phyloP scores from a whole-genome alignment of 2,797 vertebrate species.

The Myioborus miniatus region DNA sequence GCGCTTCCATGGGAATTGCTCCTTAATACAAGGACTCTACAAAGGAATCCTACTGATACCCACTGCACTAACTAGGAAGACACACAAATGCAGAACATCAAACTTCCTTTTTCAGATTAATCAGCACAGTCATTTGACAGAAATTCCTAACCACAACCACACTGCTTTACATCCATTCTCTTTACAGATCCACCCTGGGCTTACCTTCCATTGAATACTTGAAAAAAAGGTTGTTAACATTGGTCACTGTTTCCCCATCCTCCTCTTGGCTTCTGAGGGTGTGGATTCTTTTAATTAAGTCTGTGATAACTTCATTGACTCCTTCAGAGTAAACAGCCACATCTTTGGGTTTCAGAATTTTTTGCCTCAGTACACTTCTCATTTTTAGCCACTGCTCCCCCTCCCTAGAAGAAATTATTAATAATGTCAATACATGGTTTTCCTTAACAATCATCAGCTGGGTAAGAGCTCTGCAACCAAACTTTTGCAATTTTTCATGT shows the following conservation, averaged over 20 bases:
- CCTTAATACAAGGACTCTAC: not conserved
- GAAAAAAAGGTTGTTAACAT: constrained; percentile 93
- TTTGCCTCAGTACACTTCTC: constrained; percentile 90
- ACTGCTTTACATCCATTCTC: not conserved
- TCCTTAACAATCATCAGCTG: not conserved
- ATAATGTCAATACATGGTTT: not conserved
- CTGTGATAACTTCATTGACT: constrained; percentile 85
- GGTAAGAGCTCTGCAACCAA: not conserved
- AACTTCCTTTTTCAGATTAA: not conserved
- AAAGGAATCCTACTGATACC: not conserved
- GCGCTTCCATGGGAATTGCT: not conserved
- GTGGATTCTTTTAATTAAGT: constrained; percentile 84
- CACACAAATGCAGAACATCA: not conserved
- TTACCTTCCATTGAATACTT: constrained; percentile 96
- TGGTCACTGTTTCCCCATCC: constrained; percentile 82
- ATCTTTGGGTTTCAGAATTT: constrained; percentile 89
- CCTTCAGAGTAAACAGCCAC: constrained; percentile 86
- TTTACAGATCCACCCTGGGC: not conserved
- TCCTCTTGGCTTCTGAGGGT: constrained; percentile 76
- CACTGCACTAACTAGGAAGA: not conserved
- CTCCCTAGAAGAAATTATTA: constrained; percentile 78
- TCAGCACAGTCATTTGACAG: not conserved
- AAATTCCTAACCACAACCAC: not conserved
- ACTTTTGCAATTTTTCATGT: not conserved
- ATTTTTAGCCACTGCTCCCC: constrained; percentile 93